Evolutionary conservation across 1,140 invertebrate species (phyloP).

Genomic region (Calycopis cecrops): DNA sequence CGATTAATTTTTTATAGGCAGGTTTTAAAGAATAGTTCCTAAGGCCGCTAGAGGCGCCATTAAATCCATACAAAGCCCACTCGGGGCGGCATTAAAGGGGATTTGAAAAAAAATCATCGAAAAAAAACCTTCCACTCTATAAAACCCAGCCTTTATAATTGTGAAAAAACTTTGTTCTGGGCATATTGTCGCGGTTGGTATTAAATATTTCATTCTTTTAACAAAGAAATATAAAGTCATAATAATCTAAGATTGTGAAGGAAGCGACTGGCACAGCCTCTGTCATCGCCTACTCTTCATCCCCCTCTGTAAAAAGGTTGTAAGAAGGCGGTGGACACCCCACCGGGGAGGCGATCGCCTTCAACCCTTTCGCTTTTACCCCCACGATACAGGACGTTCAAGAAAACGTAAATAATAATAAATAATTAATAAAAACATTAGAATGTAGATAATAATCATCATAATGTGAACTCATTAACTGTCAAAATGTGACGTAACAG

Average conservation of each 20-base stretch:
- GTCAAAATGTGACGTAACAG: too few species aligned
- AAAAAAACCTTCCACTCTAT: not conserved
- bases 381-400: slow-evolving; percentile 56
- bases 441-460: too few species aligned
- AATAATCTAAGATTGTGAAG: slow-evolving; percentile 17
- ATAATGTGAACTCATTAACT: too few species aligned
- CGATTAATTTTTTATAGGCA: too few species aligned
- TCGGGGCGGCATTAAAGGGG: slow-evolving; percentile 1
- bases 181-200: slow-evolving; percentile 16
- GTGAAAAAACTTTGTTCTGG: slow-evolving; percentile 9
- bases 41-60: not conserved
- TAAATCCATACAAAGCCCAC: not conserved
- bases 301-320: slow-evolving; percentile 72
- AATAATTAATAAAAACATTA: slow-evolving; percentile 10
- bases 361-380: slow-evolving; percentile 74
- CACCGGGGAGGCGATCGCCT: slow-evolving; percentile 58
- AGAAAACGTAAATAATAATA: slow-evolving; percentile 29
- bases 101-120: slow-evolving; percentile 6
- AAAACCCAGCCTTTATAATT: slow-evolving; percentile 10
- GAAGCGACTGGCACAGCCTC: slow-evolving; percentile 30
- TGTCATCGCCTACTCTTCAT: slow-evolving; percentile 52
- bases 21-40: not conserved
- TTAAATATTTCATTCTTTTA: slow-evolving; percentile 20
- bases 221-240: slow-evolving; percentile 20
- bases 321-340: slow-evolving; percentile 72